phyloP scores from a whole-genome alignment of 2,888 invertebrate genomes.

The Monochamus alternatus region DNA sequence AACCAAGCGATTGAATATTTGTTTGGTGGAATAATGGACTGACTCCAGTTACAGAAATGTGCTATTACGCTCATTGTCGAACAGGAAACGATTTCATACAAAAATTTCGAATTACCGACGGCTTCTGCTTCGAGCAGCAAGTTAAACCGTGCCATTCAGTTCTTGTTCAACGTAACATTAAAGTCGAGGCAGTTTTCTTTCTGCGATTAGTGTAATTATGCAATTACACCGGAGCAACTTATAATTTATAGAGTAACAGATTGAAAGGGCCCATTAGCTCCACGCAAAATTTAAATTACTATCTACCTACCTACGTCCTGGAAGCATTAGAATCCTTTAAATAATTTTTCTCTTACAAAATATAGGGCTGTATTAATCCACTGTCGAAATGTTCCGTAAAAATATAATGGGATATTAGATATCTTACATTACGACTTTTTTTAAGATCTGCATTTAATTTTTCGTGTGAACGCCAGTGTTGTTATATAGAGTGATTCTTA shows the following conservation, averaged over 20 bases:
- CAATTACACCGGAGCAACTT: slow-evolving; percentile 41
- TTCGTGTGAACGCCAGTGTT: too few species aligned
- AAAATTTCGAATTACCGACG: slow-evolving; percentile 26
- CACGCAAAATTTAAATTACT: slow-evolving; percentile 22
- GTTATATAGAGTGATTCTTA: too few species aligned
- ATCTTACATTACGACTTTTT: too few species aligned
- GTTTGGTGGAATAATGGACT: not conserved
- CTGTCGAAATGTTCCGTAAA: too few species aligned
- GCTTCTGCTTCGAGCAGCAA: slow-evolving; percentile 10
- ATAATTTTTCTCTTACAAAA: not conserved
- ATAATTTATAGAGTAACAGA: slow-evolving; percentile 46
- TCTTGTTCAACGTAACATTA: slow-evolving; percentile 36
- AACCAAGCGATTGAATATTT: not conserved
- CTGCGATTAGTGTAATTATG: slow-evolving; percentile 46
- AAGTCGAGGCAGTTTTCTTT: slow-evolving; percentile 43
- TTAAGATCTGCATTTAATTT: too few species aligned
- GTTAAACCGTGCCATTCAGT: slow-evolving; percentile 39
- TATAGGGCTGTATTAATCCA: too few species aligned
- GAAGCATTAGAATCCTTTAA: not conserved
- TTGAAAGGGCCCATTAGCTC: slow-evolving; percentile 39
- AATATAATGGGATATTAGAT: too few species aligned
- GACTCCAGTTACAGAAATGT: not conserved
- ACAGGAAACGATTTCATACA: slow-evolving; percentile 18
- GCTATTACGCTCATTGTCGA: slow-evolving; percentile 11
- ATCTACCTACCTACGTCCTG: not conserved